A percentile compares a stretch with the other conserved stretches of the same genome.
Conservation (phyloP, 2,113 vertebrate genomes). For the Camarhynchus parvulus region DNA sequence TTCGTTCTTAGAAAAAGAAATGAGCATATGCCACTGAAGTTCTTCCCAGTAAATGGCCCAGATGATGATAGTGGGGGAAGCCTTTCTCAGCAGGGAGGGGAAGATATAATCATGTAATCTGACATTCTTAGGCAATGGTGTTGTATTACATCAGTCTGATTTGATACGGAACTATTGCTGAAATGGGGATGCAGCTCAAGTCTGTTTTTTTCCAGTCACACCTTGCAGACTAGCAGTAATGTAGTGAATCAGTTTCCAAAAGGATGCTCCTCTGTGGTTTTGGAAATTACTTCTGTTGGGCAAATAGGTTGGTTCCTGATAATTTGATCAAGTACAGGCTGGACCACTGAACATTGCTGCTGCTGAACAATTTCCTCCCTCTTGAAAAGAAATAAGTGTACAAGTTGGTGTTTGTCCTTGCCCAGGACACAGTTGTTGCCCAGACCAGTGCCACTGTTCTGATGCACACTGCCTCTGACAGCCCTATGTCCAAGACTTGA, state of each 20-base stretch:
- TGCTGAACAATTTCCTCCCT: not conserved
- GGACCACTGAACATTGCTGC: not conserved
- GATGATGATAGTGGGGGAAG: not conserved
- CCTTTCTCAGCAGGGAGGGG: not conserved
- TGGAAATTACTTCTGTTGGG: not conserved
- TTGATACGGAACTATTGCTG: not conserved
- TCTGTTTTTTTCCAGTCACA: not conserved
- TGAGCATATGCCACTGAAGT: not conserved
- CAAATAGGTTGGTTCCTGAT: not conserved
- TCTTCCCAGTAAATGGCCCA: not conserved
- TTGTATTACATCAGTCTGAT: not conserved
- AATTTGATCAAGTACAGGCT: not conserved
- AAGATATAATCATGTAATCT: not conserved
- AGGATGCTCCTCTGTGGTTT: not conserved
- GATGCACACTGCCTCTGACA: not conserved
- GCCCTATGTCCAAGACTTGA: fast-evolving
- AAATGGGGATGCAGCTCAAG: not conserved
- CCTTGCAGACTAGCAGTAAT: not conserved
- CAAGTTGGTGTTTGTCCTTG: not conserved
- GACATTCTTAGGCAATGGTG: not conserved
- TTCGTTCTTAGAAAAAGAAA: not conserved
- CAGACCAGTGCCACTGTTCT: not conserved
- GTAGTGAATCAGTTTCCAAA: not conserved
- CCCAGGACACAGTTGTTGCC: not conserved
- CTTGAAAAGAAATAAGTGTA: not conserved